phyloP scores from a whole-genome alignment of 2,888 invertebrate species.

The Girardia tigrina region DNA sequence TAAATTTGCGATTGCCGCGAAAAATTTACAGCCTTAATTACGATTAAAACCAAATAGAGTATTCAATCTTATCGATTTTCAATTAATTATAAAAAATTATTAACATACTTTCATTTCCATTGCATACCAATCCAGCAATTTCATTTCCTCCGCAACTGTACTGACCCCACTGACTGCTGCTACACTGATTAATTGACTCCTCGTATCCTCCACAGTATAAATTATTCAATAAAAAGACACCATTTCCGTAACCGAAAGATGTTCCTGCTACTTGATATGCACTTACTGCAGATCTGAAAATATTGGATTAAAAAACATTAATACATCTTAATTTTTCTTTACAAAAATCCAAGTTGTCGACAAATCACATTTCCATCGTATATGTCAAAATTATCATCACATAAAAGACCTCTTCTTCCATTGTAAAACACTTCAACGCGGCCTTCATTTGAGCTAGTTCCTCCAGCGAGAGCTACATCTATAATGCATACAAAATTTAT shows the following conservation, averaged over 20 bases:
- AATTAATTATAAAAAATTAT: no score
- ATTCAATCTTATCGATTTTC: no score
- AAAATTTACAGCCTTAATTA: no score
- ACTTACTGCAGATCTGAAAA: neutral
- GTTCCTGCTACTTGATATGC: neutral
- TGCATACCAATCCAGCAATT: slow-evolving; percentile 47
- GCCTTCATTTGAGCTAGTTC: neutral
- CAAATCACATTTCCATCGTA: neutral
- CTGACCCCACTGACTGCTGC: slow-evolving; percentile 61
- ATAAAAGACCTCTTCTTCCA: neutral
- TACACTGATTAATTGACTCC: slow-evolving; percentile 58
- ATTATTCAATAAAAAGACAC: slow-evolving; percentile 61
- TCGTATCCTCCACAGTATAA: slow-evolving; percentile 61
- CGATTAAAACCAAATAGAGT: no score
- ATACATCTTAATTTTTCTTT: no score
- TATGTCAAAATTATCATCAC: neutral
- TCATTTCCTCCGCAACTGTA: slow-evolving; percentile 57
- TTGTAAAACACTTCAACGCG: neutral
- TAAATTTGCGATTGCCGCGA: no score
- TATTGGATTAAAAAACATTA: neutral
- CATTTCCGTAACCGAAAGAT: slow-evolving; percentile 42
- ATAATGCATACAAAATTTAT: no score
- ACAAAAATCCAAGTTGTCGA: neutral
- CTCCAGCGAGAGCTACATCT: neutral
- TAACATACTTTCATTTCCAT: slow-evolving; percentile 34